These are phyloP conservation scores for Drosophila peninsularis DNA, from an alignment of 2,888 invertebrate species.

Conservation along the genomic window DNA sequence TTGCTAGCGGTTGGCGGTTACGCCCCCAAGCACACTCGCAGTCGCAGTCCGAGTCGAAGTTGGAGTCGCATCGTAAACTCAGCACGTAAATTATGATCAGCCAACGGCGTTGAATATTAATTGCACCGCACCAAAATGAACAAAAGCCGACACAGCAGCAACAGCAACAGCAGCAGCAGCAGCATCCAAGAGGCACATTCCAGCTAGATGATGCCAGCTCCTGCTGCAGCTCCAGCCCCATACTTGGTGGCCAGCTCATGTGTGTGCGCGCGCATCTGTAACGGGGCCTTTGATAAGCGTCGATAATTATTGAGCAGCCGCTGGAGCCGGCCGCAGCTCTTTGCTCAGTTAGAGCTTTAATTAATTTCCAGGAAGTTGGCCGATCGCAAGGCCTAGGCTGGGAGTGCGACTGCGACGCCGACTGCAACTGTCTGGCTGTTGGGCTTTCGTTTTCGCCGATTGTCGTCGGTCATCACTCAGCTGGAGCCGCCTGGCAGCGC, in stretches of 20 bases:
- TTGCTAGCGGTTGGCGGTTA: constrained; percentile 67
- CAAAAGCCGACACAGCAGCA: constrained; percentile 62
- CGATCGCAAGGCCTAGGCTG: constrained; percentile 44
- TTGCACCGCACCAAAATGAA: constrained; percentile 82
- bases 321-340: constrained; percentile 16
- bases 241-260: constrained; percentile 59
- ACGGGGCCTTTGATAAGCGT: constrained; percentile 82
- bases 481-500: constrained; percentile 50
- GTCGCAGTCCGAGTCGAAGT: constrained; percentile 23
- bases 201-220: constrained; percentile 56
- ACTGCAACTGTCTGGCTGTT: constrained; percentile 24
- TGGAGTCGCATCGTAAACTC: constrained; percentile 80
- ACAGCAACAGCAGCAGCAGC: constrained; percentile 13
- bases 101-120: constrained; percentile 85
- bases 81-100: constrained; percentile 85
- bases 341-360: constrained; percentile 67
- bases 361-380: constrained; percentile 78
- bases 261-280: constrained; percentile 75
- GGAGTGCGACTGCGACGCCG: not conserved
- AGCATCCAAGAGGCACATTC: constrained; percentile 48
- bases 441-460: constrained; percentile 70
- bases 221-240: constrained; percentile 41
- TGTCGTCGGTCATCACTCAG: constrained; percentile 80
- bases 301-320: constrained; percentile 80
- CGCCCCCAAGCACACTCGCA: constrained; percentile 50